A percentile compares a stretch with the other conserved stretches of the same genome.
phyloP scores from a whole-genome alignment of 2,797 vertebrate species.

The Trichosurus vulpecula region DNA sequence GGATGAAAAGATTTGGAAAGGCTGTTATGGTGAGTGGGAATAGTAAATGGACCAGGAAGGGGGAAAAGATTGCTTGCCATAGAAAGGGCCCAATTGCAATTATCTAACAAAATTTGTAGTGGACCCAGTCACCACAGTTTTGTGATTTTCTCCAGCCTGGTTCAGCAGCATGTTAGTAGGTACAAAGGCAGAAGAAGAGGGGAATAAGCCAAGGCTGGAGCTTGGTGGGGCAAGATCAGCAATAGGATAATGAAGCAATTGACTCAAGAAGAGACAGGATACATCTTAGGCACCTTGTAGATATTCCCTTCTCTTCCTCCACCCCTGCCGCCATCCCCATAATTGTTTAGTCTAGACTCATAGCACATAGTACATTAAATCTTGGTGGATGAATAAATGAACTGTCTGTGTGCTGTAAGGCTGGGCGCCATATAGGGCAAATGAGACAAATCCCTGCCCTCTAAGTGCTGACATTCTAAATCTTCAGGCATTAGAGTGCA shows the following conservation, averaged over 20 bases:
- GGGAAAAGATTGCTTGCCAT: background rate
- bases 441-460: background rate
- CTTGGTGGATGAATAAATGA: background rate
- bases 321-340: too few relatives aligned
- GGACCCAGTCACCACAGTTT: background rate
- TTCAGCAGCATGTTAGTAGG: background rate
- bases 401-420: background rate
- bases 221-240: background rate
- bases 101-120: background rate
- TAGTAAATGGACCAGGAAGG: background rate
- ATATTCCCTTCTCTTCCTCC: background rate
- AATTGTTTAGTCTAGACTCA: background rate
- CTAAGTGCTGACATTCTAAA: slow-evolving; percentile 19
- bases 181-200: background rate
- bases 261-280: background rate
- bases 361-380: background rate
- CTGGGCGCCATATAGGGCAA: background rate
- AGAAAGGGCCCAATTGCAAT: background rate
- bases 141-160: background rate
- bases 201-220: background rate
- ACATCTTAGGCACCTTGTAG: background rate
- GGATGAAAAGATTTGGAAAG: background rate
- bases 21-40: background rate
- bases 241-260: background rate
- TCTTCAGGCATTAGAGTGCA: slow-evolving; percentile 38